Conservation (phyloP, 2,888 invertebrate species). For the Gymnoscelis rufifasciata region DNA sequence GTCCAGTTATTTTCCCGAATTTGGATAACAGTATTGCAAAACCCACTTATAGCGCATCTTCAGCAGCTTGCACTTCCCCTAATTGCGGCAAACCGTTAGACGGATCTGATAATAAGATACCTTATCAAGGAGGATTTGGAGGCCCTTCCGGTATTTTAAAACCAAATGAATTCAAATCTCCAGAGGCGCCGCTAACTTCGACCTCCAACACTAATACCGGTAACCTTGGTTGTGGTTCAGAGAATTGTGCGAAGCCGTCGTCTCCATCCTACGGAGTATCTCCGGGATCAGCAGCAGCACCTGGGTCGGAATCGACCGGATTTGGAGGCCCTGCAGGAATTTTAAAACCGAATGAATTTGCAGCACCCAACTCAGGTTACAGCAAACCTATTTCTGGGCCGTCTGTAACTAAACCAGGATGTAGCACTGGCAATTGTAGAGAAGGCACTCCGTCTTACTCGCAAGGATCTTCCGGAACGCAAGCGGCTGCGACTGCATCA, state of each 20-base stretch:
- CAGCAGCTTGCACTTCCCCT: slow-evolving; percentile 16
- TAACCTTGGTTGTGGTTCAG: slow-evolving; percentile 20
- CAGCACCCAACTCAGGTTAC: slow-evolving; percentile 10
- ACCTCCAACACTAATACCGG: slow-evolving; percentile 2
- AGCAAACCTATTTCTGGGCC: slow-evolving; percentile 13
- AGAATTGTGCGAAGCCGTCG: slow-evolving; percentile 16
- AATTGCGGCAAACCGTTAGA: slow-evolving; percentile 13
- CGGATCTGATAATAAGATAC: slow-evolving; percentile 22
- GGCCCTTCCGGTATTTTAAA: slow-evolving; percentile 48
- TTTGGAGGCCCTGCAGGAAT: slow-evolving; percentile 51
- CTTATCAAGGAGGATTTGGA: slow-evolving; percentile 48
- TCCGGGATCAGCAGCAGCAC: slow-evolving; percentile 4
- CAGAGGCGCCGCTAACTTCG: slow-evolving; percentile 19
- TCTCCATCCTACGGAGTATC: slow-evolving; percentile 11
- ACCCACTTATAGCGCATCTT: slow-evolving; percentile 13
- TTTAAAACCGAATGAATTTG: slow-evolving; percentile 49
- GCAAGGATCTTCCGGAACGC: slow-evolving; percentile 10
- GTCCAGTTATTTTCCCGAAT: slow-evolving; percentile 7
- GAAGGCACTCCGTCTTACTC: slow-evolving; percentile 1
- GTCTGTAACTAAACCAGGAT: slow-evolving; percentile 14
- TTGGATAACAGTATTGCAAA: slow-evolving; percentile 6
- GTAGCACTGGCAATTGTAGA: slow-evolving; percentile 12
- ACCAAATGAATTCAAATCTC: slow-evolving; percentile 41
- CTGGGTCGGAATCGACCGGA: slow-evolving; percentile 29
- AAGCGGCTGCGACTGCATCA: slow-evolving; percentile 17